Evolutionary conservation across 1,140 invertebrate species (phyloP).

Genomic region (Callitettix versicolor): DNA sequence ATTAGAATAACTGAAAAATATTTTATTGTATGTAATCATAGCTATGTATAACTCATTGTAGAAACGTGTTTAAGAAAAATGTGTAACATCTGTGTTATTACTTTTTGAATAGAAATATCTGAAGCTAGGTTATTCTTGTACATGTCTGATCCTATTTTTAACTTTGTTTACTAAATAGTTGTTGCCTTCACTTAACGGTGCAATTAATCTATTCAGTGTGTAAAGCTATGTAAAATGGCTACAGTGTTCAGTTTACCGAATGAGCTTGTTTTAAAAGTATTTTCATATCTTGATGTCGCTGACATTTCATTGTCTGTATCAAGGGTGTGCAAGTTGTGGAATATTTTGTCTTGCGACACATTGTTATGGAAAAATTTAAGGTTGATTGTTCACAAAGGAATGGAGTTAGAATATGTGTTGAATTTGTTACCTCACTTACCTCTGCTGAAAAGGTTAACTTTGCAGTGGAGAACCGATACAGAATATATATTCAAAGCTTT

Average conservation of each 20-base stretch:
- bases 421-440: not conserved
- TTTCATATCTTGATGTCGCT: constrained; percentile 6
- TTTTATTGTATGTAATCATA: no score
- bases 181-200: no score
- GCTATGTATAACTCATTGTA: no score
- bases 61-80: no score
- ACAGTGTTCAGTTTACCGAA: constrained; percentile 4
- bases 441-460: not conserved
- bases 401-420: not conserved
- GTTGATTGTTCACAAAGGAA: not conserved
- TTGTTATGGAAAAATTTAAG: constrained; percentile 1
- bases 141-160: no score
- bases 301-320: constrained; percentile 7
- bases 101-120: no score
- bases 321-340: constrained; percentile 7
- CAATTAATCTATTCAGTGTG: no score
- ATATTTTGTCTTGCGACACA: not conserved
- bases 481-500: not conserved
- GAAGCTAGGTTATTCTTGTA: no score
- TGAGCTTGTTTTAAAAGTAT: constrained; percentile 14
- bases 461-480: constrained; percentile 4
- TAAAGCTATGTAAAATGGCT: no score
- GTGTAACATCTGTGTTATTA: no score
- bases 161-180: no score
- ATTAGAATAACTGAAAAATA: no score